Evolutionary conservation across 2,888 invertebrate genomes (phyloP), one percentile per base, ranked within the genome.

Genomic region (Drosophila fulvimacula): DNA sequence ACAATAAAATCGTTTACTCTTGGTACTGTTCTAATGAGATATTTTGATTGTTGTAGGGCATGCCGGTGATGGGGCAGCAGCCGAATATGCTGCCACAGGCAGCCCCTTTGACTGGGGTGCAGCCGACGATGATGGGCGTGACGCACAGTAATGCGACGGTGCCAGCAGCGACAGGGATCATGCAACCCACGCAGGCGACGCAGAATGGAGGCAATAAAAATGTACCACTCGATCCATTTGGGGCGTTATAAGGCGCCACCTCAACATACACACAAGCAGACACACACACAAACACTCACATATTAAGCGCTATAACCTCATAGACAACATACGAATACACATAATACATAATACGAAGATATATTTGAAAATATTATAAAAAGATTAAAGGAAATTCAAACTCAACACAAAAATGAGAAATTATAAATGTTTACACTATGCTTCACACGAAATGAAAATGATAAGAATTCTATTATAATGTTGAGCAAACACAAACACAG

Each of bases 151-250:
- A 90, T 91, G 81, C 81, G 62, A 69, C 41, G 5, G 69, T 24
- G 39, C 53, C 55, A 41, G 24, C 84, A 73, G 81, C 79, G 75
- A 71, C 82, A 62, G 85, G 87, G 48, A 87, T 92, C 71, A 91
- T 91, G 90, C 91, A 90, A 66, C 88, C 84, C 27, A 90, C 82
- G 77, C 73, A 79, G 64, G 74, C 88, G 67, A 88, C 90, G 71
- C 90, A 89, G 70, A 90, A 90, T 75, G 91, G 91, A 49, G 80
- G 80, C 90, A 91, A 92, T 91, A 93, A 93, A 90, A 93, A 92
- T 87, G 92, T 93, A 72, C 93, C 93, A 83, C 91, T 94, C 73
- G 94, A 94, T 92, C 94, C 94, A 70, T 94, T 94, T 88, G 94
- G 94, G 87, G 93, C 93, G 86, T 92, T 93, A 91, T 93, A 93